These are phyloP conservation scores for Peromyscus melanophrys DNA, from an alignment of 2,797 vertebrate genomes.

Conservation along the genomic window DNA sequence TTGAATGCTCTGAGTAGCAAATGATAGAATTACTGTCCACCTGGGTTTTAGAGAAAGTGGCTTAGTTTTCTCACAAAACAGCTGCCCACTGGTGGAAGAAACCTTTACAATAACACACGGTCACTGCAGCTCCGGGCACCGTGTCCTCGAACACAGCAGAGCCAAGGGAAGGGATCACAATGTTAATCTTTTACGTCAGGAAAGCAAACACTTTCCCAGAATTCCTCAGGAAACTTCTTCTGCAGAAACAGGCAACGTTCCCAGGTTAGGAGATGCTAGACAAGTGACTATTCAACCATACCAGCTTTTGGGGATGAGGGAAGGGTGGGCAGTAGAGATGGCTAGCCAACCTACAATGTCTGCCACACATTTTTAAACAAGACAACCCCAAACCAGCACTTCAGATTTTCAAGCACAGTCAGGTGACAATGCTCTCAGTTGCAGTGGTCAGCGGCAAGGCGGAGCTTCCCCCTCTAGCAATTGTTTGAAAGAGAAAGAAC, in stretches of 20 bases:
- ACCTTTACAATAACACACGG: neutral
- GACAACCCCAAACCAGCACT: neutral
- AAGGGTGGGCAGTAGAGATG: neutral
- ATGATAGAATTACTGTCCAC: neutral
- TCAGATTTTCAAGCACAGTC: neutral
- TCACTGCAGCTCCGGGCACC: neutral
- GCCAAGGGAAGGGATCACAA: neutral
- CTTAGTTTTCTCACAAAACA: neutral
- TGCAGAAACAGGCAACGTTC: neutral
- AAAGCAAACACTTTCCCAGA: neutral
- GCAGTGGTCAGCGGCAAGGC: neutral
- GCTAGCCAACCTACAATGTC: neutral
- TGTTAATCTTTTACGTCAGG: neutral
- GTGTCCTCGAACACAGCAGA: neutral
- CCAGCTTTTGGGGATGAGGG: neutral
- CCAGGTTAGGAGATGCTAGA: neutral
- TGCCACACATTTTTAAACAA: neutral
- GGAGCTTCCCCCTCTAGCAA: neutral
- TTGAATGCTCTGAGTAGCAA: slow-evolving; percentile 22
- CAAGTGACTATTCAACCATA: neutral
- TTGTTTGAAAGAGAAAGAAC: neutral
- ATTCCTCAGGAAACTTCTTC: neutral
- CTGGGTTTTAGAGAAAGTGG: neutral
- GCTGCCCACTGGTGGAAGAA: neutral
- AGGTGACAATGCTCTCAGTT: too few relatives aligned